Evolutionary conservation across 2,888 invertebrate genomes (phyloP).

Genomic region (Chironomus riparius): DNA sequence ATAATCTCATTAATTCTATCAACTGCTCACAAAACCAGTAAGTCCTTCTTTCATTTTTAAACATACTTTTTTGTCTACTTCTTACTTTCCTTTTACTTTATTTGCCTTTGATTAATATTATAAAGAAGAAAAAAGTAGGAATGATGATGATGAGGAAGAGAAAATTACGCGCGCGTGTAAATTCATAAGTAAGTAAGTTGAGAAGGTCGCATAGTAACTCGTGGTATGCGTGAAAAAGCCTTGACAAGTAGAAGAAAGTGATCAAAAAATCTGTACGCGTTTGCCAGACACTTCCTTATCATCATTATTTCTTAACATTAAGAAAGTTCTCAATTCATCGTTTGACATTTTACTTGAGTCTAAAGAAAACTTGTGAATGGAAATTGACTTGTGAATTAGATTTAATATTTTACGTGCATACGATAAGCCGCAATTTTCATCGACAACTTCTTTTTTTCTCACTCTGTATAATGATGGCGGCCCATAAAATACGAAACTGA

Average conservation of each 20-base stretch:
- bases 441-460: not conserved
- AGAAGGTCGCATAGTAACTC: not conserved
- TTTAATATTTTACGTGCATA: conserved; percentile 27
- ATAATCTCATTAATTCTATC: conserved; percentile 27
- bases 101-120: not conserved
- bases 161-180: not conserved
- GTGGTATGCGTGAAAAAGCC: not conserved
- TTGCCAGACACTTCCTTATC: not conserved
- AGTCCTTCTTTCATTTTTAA: not conserved
- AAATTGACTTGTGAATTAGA: conserved; percentile 17
- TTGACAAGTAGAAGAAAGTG: not conserved
- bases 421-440: not conserved
- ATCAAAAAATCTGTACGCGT: not conserved
- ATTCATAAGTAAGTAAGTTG: not conserved
- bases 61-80: not conserved
- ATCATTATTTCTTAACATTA: not conserved
- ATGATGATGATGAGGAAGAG: no score
- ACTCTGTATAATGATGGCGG: no score
- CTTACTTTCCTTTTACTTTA: not conserved
- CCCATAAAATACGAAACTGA: no score
- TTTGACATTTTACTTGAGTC: not conserved
- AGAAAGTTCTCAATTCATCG: not conserved
- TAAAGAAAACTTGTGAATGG: not conserved
- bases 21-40: conserved; percentile 26
- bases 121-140: no score